These are phyloP conservation scores for Pseudomyrmex sp. DNA, from an alignment of 1,140 invertebrate genomes.

Conservation along the genomic window DNA sequence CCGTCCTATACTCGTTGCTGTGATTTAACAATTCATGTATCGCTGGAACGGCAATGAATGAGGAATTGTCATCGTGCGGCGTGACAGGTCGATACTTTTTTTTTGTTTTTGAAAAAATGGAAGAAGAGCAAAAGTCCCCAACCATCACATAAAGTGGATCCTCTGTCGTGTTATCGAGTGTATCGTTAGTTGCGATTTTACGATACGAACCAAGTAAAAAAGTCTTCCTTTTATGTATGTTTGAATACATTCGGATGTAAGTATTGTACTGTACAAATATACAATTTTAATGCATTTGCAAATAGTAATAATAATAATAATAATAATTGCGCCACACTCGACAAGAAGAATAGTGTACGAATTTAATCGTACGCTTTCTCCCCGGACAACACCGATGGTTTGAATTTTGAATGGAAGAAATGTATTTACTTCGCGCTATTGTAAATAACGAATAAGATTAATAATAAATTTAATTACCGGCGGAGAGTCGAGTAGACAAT, in stretches of 20 bases:
- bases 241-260: constrained; percentile 31
- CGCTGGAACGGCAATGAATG: constrained; percentile 33
- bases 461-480: not conserved
- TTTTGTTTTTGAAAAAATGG: not conserved
- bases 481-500: not conserved
- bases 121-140: constrained; percentile 10
- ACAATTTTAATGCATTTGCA: constrained; percentile 13
- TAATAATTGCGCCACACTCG: not conserved
- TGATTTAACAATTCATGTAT: constrained; percentile 74
- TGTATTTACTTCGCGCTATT: not conserved
- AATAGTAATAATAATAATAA: not conserved
- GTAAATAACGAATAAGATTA: constrained; percentile 36
- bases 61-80: not conserved
- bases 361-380: too few relatives aligned
- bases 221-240: constrained; percentile 53
- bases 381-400: too few relatives aligned
- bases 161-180: not conserved
- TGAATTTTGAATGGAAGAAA: too few relatives aligned
- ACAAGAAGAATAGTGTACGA: too few relatives aligned
- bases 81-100: not conserved
- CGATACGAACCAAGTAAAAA: constrained; percentile 16
- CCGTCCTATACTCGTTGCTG: constrained; percentile 82
- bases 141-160: not conserved
- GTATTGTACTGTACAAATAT: constrained; percentile 46
- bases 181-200: constrained; percentile 27